These are phyloP conservation scores for Scrobipalpa costella DNA, from an alignment of 2,888 invertebrate genomes.

Conservation along the genomic window DNA sequence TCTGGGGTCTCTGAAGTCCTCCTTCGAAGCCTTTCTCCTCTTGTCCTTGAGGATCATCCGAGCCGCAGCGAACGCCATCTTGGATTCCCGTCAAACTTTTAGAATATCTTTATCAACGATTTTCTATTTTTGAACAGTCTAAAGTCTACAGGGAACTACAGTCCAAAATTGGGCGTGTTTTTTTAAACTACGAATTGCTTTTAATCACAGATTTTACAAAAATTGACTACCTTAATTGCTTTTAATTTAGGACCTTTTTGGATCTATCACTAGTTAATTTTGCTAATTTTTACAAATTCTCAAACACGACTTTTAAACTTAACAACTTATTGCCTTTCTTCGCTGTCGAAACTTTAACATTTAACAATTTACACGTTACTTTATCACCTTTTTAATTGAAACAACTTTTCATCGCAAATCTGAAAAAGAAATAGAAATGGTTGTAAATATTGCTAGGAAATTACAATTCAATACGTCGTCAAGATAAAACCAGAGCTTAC, in stretches of 20 bases:
- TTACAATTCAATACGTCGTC: background rate
- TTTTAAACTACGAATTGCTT: conserved; percentile 35
- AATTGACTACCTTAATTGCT: conserved; percentile 62
- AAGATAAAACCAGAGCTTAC: conserved; percentile 1
- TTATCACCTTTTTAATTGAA: conserved; percentile 40
- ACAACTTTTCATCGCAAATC: conserved; percentile 25
- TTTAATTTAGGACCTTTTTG: conserved; percentile 33
- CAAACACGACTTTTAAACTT: conserved; percentile 47
- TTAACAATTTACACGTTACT: conserved; percentile 32
- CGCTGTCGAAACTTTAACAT: conserved; percentile 45
- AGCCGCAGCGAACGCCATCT: conserved; percentile 92
- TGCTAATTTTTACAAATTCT: conserved; percentile 32
- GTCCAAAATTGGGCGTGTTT: background rate
- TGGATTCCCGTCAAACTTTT: conserved; percentile 44
- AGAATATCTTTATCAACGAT: background rate
- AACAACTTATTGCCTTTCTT: conserved; percentile 59
- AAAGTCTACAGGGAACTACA: background rate
- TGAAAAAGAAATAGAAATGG: conserved; percentile 20
- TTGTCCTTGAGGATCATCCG: conserved; percentile 93
- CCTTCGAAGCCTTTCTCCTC: conserved; percentile 89
- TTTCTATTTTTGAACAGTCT: conserved; percentile 15
- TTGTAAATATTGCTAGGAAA: background rate
- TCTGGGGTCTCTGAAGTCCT: conserved; percentile 87
- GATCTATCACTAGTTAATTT: conserved; percentile 35
- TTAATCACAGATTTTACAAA: conserved; percentile 55